A percentile compares a stretch with the other conserved stretches of the same genome.
phyloP scores from a whole-genome alignment of 2,888 invertebrate species.

The Agonopterix heracliana region DNA sequence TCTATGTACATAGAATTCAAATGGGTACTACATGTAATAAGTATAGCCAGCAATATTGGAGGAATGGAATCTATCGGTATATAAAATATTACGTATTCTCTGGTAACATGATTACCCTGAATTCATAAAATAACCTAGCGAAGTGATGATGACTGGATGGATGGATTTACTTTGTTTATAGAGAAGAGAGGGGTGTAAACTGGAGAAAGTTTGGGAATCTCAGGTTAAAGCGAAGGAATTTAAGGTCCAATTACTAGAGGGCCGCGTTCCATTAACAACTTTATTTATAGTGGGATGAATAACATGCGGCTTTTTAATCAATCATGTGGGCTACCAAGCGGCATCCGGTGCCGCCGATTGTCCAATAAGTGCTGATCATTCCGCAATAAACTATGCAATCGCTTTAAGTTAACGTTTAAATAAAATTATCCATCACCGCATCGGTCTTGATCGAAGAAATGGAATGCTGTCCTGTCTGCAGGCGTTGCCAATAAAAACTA shows the following conservation, averaged over 20 bases:
- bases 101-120: no score
- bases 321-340: slow-evolving; percentile 49
- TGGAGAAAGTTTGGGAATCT: slow-evolving; percentile 18
- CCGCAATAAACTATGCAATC: slow-evolving; percentile 26
- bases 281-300: slow-evolving; percentile 66
- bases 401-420: slow-evolving; percentile 21
- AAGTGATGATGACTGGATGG: no score
- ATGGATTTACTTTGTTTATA: no score
- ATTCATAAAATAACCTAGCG: no score
- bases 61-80: no score
- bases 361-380: slow-evolving; percentile 43
- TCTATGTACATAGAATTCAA: no score
- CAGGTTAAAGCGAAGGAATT: slow-evolving; percentile 52
- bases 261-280: slow-evolving; percentile 62
- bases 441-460: slow-evolving; percentile 13
- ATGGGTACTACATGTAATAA: no score
- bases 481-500: slow-evolving; percentile 7
- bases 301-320: slow-evolving; percentile 71
- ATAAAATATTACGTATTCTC: no score
- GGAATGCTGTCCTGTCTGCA: slow-evolving; percentile 19
- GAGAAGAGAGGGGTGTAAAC: no score
- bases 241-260: slow-evolving; percentile 62
- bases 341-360: slow-evolving; percentile 55
- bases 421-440: slow-evolving; percentile 20
- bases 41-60: no score